Evolutionary conservation across 2,797 vertebrate species (phyloP), one percentile per base, ranked within the genome.

Genomic region (Ceryle rudis): DNA sequence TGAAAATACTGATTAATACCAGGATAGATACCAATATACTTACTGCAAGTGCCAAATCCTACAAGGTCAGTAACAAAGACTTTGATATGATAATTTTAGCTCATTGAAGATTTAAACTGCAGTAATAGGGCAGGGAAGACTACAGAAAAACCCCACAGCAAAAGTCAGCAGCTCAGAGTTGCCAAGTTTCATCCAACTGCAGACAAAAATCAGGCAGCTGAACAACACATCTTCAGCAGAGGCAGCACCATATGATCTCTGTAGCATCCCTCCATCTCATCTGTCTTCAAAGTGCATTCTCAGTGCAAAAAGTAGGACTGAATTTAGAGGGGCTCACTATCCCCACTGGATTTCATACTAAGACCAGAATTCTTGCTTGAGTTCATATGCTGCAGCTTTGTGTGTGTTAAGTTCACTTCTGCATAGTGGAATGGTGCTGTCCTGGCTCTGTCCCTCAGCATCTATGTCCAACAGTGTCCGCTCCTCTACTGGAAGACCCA

Each of bases 391-490:
- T 71, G 99, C 98, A 97, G 98, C 97, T 98, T 99, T 99, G 91
- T 98, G 98, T 87, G 98, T 97, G 95, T 97, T 98, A 95, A 98
- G 95, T 95, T 99, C 98, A 1, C 99, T 98, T 98, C 98, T 98
- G 97, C 99, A 99, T 96, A 99, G 98, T 0, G 99, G 99, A 71
- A 98, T 95, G 9, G 99, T 99, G 94, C 98, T 99, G 83, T 99
- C 99, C 95, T 98, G 98, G 93, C 98, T 99, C 97, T 99, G 99
- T 47, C 98, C 99, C 97, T 99, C 99, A 14, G 99, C 99, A 64
- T 98, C 98, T 96, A 98, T 97, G 97, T 99, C 99, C 97, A 99
- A 96, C 84, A 99, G 98, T 91, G 99, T 98, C 97, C 97, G 96
- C 86, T 98, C 98, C 29, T 97, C 75, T 26, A 89, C 92, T 49